phyloP scores from a whole-genome alignment of 2,797 vertebrate species.

The Vireo griseus region DNA sequence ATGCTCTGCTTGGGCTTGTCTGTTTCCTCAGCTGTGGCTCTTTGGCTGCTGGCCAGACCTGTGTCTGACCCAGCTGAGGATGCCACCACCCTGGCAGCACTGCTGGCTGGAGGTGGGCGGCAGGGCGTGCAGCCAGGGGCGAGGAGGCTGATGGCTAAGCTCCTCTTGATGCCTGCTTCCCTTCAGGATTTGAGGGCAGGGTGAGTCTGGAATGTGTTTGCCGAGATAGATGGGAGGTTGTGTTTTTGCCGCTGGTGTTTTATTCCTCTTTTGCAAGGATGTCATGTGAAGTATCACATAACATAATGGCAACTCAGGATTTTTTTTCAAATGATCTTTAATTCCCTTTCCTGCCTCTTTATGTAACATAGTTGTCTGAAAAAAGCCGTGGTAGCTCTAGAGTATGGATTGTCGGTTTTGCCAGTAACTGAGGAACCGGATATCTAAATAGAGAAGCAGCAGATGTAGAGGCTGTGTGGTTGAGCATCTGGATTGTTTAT shows the following conservation, averaged over 20 bases:
- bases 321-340: not conserved
- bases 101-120: not conserved
- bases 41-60: not conserved
- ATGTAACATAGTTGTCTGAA: not conserved
- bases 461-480: not conserved
- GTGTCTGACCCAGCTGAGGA: not conserved
- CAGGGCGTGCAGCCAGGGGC: rapidly evolving
- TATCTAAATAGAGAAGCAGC: not conserved
- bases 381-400: not conserved
- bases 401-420: not conserved
- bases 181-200: not conserved
- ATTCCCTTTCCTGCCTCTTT: not conserved
- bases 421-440: not conserved
- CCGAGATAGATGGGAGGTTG: not conserved
- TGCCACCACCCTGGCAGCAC: not conserved
- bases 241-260: not conserved
- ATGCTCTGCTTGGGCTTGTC: not conserved
- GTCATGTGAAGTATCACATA: not conserved
- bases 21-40: not conserved
- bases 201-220: not conserved
- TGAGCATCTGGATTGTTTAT: not conserved
- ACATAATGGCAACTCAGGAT: not conserved
- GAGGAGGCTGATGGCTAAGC: not conserved
- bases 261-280: not conserved
- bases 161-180: not conserved